These are phyloP conservation scores for Vespertilio murinus DNA, from an alignment of 2,797 vertebrate species.

Conservation along the genomic window DNA sequence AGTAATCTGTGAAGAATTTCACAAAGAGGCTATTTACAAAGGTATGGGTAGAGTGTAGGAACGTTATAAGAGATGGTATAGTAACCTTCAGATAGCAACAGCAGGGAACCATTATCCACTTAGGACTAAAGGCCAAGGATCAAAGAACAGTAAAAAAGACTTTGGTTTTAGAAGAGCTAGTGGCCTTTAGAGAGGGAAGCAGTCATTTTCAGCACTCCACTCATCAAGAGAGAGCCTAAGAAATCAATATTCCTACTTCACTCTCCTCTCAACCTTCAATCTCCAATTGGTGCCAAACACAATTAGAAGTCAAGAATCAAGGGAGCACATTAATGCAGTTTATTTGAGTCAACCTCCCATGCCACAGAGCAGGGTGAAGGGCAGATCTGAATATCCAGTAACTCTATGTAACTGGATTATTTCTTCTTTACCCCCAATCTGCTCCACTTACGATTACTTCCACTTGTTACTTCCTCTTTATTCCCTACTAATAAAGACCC, in stretches of 20 bases:
- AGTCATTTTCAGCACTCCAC: neutral
- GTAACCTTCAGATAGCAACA: neutral
- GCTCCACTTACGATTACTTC: neutral
- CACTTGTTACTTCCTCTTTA: neutral
- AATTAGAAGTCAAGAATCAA: conserved; percentile 50
- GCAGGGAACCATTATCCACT: neutral
- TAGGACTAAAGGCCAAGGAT: neutral
- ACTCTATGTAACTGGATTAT: neutral
- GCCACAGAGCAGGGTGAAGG: neutral
- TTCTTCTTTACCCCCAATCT: conserved; percentile 27
- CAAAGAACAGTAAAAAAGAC: neutral
- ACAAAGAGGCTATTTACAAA: neutral
- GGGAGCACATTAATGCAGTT: conserved; percentile 28
- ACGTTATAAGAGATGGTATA: neutral
- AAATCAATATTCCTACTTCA: conserved; percentile 25
- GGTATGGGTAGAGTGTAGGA: neutral
- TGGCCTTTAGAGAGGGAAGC: neutral
- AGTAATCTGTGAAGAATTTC: neutral
- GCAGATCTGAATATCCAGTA: neutral
- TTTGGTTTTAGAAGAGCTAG: neutral
- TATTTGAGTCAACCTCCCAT: conserved; percentile 15
- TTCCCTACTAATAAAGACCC: neutral
- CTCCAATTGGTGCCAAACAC: conserved; percentile 34
- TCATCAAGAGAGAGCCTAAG: conserved; percentile 26
- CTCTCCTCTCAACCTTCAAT: conserved; percentile 14